Base-by-base conservation (phyloP, 2,797 vertebrate species). In the Pseudomugil gertrudae region DNA sequence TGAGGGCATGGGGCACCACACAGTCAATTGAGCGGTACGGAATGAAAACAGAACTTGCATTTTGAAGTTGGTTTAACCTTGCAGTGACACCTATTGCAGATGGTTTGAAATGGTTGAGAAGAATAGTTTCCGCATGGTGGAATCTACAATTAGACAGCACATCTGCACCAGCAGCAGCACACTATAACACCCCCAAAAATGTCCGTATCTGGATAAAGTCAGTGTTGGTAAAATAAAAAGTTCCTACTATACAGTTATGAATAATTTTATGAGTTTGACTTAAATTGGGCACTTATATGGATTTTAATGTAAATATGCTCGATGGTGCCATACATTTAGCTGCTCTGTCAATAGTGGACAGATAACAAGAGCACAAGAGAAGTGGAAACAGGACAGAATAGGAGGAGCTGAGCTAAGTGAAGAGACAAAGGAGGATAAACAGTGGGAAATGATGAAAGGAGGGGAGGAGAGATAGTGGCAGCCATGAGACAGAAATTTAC, bases 61-160 rank as follows among this genome's bases (percentile, higher is more conserved):
- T 88, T 79, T 80, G 52, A 85, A 84, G 91, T 86, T 86, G 73
- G 78, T 84, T 88, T 92, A 90, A 92, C 90, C 88, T 89, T 78
- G 74, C 88, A 65, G 83, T 92, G 92, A 92, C 91, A 92, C 90
- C 89, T 91, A 86, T 85, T 86, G 84, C 81, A 83, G 69, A 82
- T 78, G 88, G 86, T 92, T 93, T 90, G 84, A 92, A 92, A 92
- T 70, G 79, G 84, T 86, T 79, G 78, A 57, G 76, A 85, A 76
- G 84, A 92, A 91, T 91, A 85, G 87, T 92, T 91, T 93, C 90
- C 83, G 88, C 89, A 90, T 91, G 89, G 86, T 63, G 81, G 82
- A 79, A 87, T 85, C 74, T 88, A 84, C 74, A 88, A 90, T 90
- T 91, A 92, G 88, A 84, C 83, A 61, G 83, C 86, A 90, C 91